Evolutionary conservation across 2,888 invertebrate species (phyloP).

Genomic region (Tuberolachnus salignus): DNA sequence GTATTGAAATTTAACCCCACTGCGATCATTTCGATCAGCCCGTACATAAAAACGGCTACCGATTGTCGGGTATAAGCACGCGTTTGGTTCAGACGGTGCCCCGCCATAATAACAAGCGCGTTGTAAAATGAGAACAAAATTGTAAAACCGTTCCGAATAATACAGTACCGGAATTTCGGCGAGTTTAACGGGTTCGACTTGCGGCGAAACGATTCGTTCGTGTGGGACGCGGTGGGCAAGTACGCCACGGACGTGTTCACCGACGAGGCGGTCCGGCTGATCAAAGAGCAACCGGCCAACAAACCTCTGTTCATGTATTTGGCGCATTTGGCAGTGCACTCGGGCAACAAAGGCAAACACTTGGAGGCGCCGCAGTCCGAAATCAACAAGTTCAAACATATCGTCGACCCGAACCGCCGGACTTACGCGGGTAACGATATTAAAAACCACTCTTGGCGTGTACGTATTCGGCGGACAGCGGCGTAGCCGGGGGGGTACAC

Average conservation of each 20-base stretch:
- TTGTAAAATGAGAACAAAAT: too few relatives aligned
- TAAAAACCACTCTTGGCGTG: too few relatives aligned
- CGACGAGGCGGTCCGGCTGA: constrained; percentile 63
- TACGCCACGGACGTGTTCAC: constrained; percentile 66
- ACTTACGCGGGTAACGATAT: constrained; percentile 82
- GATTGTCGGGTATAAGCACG: too few relatives aligned
- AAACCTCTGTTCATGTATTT: constrained; percentile 66
- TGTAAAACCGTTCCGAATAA: too few relatives aligned
- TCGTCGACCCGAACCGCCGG: constrained; percentile 72
- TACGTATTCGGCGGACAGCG: too few relatives aligned
- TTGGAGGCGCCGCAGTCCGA: constrained; percentile 69
- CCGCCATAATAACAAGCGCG: too few relatives aligned
- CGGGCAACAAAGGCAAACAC: constrained; percentile 62
- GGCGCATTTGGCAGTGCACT: constrained; percentile 67
- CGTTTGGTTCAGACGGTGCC: too few relatives aligned
- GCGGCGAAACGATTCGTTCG: constrained; percentile 62
- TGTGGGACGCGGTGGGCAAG: constrained; percentile 62
- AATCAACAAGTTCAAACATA: constrained; percentile 72
- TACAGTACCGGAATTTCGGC: constrained; percentile 59
- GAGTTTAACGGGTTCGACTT: constrained; percentile 64
- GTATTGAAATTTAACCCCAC: too few relatives aligned
- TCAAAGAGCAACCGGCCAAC: constrained; percentile 62
- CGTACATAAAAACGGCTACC: too few relatives aligned
- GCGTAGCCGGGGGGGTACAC: too few relatives aligned
- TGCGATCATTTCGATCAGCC: too few relatives aligned